Evolutionary conservation across 2,888 invertebrate genomes (phyloP).

Genomic region (Steromphala cineraria): DNA sequence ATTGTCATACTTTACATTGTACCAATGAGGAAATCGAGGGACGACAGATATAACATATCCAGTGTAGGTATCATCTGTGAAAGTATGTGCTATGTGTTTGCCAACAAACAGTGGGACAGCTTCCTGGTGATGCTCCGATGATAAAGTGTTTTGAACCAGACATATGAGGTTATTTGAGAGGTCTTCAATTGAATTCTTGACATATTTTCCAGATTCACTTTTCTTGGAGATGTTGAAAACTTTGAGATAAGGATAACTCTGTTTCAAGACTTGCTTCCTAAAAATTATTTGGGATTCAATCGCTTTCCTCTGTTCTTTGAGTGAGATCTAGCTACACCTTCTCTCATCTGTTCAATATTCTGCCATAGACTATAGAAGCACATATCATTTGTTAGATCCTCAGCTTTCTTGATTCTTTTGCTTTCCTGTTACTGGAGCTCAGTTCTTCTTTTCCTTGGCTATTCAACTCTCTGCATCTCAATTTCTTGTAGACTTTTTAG

Average conservation of each 20-base stretch:
- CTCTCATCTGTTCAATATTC: background rate
- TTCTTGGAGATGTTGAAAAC: background rate
- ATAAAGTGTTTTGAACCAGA: background rate
- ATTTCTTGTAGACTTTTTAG: too few species aligned
- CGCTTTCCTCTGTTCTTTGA: background rate
- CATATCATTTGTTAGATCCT: background rate
- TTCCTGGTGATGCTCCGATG: background rate
- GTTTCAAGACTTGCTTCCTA: slow-evolving; percentile 5
- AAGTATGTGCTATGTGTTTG: background rate
- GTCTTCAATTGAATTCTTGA: background rate
- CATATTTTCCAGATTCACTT: background rate
- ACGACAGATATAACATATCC: slow-evolving; percentile 20
- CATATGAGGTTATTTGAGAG: background rate
- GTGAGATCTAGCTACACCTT: background rate
- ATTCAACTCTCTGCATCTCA: too few species aligned
- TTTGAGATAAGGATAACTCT: background rate
- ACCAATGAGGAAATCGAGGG: slow-evolving; percentile 16
- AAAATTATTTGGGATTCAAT: background rate
- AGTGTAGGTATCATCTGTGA: background rate
- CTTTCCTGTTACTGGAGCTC: too few species aligned
- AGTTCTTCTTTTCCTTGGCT: too few species aligned
- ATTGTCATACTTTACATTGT: slow-evolving; percentile 24
- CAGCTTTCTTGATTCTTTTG: too few species aligned
- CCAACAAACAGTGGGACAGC: slow-evolving; percentile 12
- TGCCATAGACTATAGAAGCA: slow-evolving; percentile 14